These are phyloP conservation scores for Leptothorax acervorum DNA, from an alignment of 2,888 invertebrate species.

Conservation along the genomic window DNA sequence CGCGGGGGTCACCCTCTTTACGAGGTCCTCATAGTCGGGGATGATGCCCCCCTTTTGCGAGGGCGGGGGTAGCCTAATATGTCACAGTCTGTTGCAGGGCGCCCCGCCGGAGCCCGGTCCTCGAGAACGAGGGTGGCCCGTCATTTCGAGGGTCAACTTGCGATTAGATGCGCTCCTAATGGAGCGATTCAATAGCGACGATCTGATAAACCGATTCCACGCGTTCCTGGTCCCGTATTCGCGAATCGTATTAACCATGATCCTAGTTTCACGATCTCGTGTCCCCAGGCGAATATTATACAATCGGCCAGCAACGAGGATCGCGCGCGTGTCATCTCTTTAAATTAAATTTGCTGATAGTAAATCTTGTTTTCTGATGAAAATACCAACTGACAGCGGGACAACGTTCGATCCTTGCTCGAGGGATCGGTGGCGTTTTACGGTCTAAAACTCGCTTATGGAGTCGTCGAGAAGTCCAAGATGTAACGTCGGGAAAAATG, in stretches of 20 bases:
- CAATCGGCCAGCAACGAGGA: constrained; percentile 3
- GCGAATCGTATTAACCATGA: constrained; percentile 67
- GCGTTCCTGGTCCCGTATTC: constrained; percentile 46
- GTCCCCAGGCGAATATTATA: constrained; percentile 24
- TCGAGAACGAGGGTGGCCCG: constrained; percentile 70
- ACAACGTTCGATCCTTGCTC: background rate
- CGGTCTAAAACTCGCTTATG: constrained; percentile 10
- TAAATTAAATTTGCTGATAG: background rate
- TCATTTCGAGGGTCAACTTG: constrained; percentile 66
- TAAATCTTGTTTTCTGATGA: background rate
- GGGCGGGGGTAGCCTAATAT: constrained; percentile 85
- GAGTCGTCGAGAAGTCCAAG: constrained; percentile 38
- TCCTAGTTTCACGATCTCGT: constrained; percentile 62
- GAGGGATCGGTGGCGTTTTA: background rate
- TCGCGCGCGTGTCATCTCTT: constrained; percentile 8
- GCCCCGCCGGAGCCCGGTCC: constrained; percentile 73
- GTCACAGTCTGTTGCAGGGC: constrained; percentile 85
- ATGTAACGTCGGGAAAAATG: constrained; percentile 47
- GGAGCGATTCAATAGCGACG: constrained; percentile 84
- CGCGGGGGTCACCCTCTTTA: constrained; percentile 76
- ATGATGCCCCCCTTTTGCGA: constrained; percentile 77
- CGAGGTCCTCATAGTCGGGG: constrained; percentile 78
- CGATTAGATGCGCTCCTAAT: constrained; percentile 80
- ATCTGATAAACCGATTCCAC: constrained; percentile 80
- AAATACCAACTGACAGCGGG: background rate